Evolutionary conservation across 2,797 vertebrate species (phyloP).

Genomic region (Austrolebias charrua): DNA sequence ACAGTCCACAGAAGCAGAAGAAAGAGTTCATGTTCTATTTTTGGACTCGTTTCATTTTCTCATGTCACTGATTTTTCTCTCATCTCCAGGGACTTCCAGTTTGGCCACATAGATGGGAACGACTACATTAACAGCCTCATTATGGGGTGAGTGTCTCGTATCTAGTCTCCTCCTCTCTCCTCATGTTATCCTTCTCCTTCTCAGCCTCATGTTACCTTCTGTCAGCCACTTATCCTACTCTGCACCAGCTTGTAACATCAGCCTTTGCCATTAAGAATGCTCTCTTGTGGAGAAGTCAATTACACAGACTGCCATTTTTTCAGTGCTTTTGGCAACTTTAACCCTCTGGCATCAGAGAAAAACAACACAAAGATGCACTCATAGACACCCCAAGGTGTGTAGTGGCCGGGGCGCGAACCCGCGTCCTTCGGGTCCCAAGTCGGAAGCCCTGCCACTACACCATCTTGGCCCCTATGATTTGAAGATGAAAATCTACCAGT

Average conservation of each 20-base stretch:
- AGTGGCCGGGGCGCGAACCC: too few relatives aligned
- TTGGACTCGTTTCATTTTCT: conserved; percentile 17
- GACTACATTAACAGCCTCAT: conserved; percentile 97
- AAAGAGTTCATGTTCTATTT: not conserved
- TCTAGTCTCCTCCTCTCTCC: conserved; percentile 23
- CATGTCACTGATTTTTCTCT: conserved; percentile 39
- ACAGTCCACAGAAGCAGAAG: conserved; percentile 7
- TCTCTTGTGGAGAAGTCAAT: conserved; percentile 66
- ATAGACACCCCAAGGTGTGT: too few relatives aligned
- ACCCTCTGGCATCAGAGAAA: conserved; percentile 7
- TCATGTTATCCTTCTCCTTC: conserved; percentile 24
- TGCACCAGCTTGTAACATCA: conserved; percentile 40
- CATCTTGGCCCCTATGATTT: too few relatives aligned
- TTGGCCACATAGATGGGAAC: conserved; percentile 97
- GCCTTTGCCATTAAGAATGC: conserved; percentile 58
- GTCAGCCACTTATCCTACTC: conserved; percentile 49
- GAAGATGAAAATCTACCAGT: too few relatives aligned
- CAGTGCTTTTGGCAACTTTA: conserved; percentile 26
- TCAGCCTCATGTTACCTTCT: conserved; percentile 49
- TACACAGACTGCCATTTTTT: conserved; percentile 57
- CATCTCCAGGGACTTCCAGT: conserved; percentile 86
- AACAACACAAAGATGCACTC: conserved; percentile 6
- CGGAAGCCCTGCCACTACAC: too few relatives aligned
- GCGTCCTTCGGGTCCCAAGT: too few relatives aligned
- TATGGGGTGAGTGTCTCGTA: conserved; percentile 91